Evolutionary conservation across 1,140 invertebrate species (phyloP), one percentile per base, ranked within the genome.

Genomic region (Bombus sylvicola): DNA sequence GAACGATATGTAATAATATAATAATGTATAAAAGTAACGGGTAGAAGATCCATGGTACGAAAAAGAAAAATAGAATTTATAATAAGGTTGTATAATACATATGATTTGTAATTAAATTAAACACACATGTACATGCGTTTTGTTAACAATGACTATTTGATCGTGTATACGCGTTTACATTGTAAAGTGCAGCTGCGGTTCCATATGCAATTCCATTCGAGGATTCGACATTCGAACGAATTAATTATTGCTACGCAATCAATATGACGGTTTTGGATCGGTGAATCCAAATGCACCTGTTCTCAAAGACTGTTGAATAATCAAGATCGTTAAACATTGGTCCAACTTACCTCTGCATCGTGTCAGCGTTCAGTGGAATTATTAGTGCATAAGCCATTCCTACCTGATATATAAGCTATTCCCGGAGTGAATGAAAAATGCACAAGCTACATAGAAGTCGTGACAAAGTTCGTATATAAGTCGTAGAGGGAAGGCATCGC

Each of bases 251-350:
- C 8, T 39, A 10, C 8, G 25, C 28, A 57, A 81, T 53, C 66
- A 31, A 80, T 69, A 37, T 37, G 13, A 71, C 66, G 31, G 10
- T 57, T 81, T 71, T 39, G 34, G 10, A 72, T 72, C 47, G 68
- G 18, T 31, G 2, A 72, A 72, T 13, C 57, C 59, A 53, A 53
- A 53, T 57, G 4, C 3, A 37, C 0, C 15, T 22, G 6, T 41
- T 18, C 6, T 62, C 10, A 13, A 72, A 62, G 47, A 81, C n/a
- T 13, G 41, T 39, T 69, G 64, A 80, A 80, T 80, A 80, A 80
- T 80, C 25, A 15, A 69, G 3, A 69, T 68, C 5, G 28, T 62
- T 43, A 34, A 64, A 68, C 53, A 59, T 31, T 41, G 43, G 34
- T 0, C 3, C 22, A 41, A 72, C 18, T 59, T 81, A 31, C 10